Conservation (phyloP, 2,888 invertebrate genomes). For the Caenorhabditis sp. region DNA sequence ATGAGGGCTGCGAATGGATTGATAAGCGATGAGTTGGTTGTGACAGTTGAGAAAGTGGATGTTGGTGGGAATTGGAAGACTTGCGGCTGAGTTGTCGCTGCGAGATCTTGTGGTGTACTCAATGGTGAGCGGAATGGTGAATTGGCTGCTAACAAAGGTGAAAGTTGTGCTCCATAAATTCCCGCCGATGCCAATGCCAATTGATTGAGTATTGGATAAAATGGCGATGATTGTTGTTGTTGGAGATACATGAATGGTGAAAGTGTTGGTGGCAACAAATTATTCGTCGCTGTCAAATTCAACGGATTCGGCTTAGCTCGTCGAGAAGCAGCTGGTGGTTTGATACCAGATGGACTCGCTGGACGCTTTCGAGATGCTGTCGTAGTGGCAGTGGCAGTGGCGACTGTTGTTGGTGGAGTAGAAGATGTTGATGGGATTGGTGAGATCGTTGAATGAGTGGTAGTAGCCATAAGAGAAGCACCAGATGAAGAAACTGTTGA, state of each 20-base stretch:
- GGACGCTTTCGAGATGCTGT: not conserved
- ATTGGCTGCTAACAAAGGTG: slow-evolving; percentile 22
- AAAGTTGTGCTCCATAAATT: slow-evolving; percentile 46
- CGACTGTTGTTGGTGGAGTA: not conserved
- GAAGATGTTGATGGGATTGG: slow-evolving; percentile 28
- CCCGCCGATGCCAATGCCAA: slow-evolving; percentile 41
- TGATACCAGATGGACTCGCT: not conserved
- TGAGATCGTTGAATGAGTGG: slow-evolving; percentile 7
- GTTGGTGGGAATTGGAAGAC: slow-evolving; percentile 51
- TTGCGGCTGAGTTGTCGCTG: slow-evolving; percentile 19
- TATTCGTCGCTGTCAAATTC: slow-evolving; percentile 29
- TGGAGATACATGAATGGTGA: slow-evolving; percentile 17
- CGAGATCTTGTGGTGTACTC: slow-evolving; percentile 21
- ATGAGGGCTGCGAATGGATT: slow-evolving; percentile 38
- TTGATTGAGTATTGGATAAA: slow-evolving; percentile 18
- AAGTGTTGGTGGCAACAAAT: slow-evolving; percentile 13
- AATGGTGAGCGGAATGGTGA: slow-evolving; percentile 40
- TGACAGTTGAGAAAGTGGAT: slow-evolving; percentile 6
- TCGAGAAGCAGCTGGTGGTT: not conserved
- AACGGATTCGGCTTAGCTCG: slow-evolving; percentile 35
- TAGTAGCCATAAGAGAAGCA: not conserved
- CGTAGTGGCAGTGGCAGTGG: too few species aligned
- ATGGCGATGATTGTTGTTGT: slow-evolving; percentile 25
- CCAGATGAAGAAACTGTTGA: slow-evolving; percentile 16
- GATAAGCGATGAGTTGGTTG: slow-evolving; percentile 7